Evolutionary conservation across 2,888 invertebrate genomes (phyloP), one percentile per base, ranked within the genome.

Genomic region (Agrochola litura): DNA sequence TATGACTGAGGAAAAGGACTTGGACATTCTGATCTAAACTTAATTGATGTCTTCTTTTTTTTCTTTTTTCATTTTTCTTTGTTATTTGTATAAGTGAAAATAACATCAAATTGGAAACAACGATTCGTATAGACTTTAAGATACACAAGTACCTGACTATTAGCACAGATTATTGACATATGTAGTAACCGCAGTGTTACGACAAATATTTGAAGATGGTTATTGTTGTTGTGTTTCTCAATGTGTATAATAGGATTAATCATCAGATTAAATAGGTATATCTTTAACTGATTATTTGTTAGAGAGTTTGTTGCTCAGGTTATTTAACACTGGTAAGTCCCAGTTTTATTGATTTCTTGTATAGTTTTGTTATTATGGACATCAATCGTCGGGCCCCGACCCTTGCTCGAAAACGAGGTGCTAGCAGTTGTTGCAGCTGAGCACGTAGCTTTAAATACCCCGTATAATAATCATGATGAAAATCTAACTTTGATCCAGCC

Each of bases 131-230:
- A 58, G 46, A 74, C 30, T 70, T 92, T 92, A 84, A 79, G 54
- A 78, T 81, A 83, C 88, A 89, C 87, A 90, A 52, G 3, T 37
- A n/a, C 63, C 66, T 73, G 73, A 79, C 76, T 77, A 74, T 81
- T 71, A 73, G 65, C 43, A 14, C 22, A 63, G 6, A 41, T n/a
- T 75, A 63, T 63, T 68, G 73, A 68, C 22, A 58, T 74, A 56
- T 43, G 58, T 66, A 60, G 58, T 67, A 41, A 58, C 61, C 43
- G 58, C 43, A 69, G 56, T 46, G 25, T 85, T 81, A 72, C 71
- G 69, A 71, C 68, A 84, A 46, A 25, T 65, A 56, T 77, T 73
- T 70, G 37, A n/a, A 66, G 16, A 71, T 25, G 41, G 25, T 37
- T 37, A 25, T 30, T 16, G 16, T 37, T 52, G 37, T 54, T 72